Evolutionary conservation across 2,113 vertebrate genomes (phyloP), one percentile per base, ranked within the genome.

Genomic region (Sylvietta virens): DNA sequence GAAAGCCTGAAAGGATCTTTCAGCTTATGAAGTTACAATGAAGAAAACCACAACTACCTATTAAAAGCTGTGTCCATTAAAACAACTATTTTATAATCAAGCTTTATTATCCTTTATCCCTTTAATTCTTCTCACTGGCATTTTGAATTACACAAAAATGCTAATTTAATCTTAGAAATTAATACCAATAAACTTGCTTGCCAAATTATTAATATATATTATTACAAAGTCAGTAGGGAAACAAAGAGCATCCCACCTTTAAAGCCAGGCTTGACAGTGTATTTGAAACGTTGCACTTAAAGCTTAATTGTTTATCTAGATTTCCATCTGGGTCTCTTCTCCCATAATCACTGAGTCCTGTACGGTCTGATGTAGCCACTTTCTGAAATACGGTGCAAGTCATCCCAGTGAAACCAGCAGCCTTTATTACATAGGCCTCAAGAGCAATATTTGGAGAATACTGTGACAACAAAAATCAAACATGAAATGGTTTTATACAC

Each of bases 361-460:
- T 81, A 12, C 99, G 98, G 82, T 99, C 99, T 0, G 98, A 86
- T 5, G 98, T 95, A 31, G 98, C 98, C 81, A 98, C 97, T 94
- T 98, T 99, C 97, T 99, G 99, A 97, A 99, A 98, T 28, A 99
- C 97, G 20, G 99, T 99, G 98, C 99, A 99, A 11, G 98, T 99
- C 99, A 99, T 99, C 28, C 99, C 99, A 10, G 98, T 98, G 98
- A 99, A 99, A 88, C 98, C 98, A 11, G 97, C 96, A 60, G 98
- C 98, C 93, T 99, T 98, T 96, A 99, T 98, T 67, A 98, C 96
- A 40, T 99, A 99, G 28, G 98, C 98, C 97, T 99, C 99, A 95
- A 99, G 98, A 27, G 99, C 99, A 48, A 99, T 99, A 96, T 99
- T 99, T 95, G 98, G 98, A 58, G 99, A 99, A 71, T 98, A 99